These are phyloP conservation scores for Xyliphius kryptos DNA, from an alignment of 2,113 vertebrate species.

Conservation along the genomic window DNA sequence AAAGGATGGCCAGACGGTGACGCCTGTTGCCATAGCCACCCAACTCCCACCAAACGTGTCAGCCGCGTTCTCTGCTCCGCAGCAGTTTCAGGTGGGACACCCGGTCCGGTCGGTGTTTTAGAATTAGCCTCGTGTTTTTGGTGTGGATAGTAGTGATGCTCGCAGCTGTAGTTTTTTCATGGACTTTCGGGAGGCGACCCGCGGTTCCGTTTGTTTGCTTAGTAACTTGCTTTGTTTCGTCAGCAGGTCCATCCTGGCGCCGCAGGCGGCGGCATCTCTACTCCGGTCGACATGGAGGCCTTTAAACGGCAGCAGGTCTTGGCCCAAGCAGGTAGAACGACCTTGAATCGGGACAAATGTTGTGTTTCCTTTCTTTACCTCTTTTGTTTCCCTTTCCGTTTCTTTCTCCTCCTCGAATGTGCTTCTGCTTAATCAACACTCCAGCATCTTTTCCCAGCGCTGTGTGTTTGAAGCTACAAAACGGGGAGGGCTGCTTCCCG, in stretches of 20 bases:
- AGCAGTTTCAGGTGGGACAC: constrained; percentile 79
- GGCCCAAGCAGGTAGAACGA: constrained; percentile 80
- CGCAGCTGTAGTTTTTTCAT: too few species aligned
- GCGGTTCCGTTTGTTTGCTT: background rate
- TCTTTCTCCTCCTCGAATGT: constrained; percentile 62
- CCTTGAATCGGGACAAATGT: constrained; percentile 48
- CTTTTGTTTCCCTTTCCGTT: constrained; percentile 27
- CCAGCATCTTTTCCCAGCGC: constrained; percentile 67
- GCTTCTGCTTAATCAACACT: constrained; percentile 74
- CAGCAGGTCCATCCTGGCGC: constrained; percentile 76
- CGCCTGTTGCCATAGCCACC: constrained; percentile 93
- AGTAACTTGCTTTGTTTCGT: background rate
- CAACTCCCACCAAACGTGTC: constrained; percentile 95
- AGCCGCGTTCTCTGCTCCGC: constrained; percentile 85
- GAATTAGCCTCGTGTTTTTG: too few species aligned
- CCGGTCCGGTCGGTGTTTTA: background rate
- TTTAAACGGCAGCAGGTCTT: constrained; percentile 90
- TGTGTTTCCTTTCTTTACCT: constrained; percentile 35
- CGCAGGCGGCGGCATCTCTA: constrained; percentile 66
- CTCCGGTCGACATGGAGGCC: constrained; percentile 81
- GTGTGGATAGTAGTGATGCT: too few species aligned
- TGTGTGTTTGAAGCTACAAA: constrained; percentile 63
- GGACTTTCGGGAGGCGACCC: too few species aligned
- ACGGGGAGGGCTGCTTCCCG: constrained; percentile 32
- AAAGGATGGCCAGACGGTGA: constrained; percentile 93